Conservation (phyloP, 2,888 invertebrate species). For the Eupithecia subfuscata region DNA sequence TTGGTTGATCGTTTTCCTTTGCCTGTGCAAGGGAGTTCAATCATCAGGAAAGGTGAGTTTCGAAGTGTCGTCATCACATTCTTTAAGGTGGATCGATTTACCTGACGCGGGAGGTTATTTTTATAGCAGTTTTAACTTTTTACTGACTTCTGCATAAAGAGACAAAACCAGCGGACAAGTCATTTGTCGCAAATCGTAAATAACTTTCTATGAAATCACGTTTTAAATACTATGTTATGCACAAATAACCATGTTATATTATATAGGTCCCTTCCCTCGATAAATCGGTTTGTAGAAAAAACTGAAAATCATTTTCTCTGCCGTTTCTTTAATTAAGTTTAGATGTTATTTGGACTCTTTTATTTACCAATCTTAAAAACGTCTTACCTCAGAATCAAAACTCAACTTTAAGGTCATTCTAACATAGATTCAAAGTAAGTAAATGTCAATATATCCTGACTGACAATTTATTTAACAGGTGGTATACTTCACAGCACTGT, state of each 20-base stretch:
- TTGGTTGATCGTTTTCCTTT: constrained; percentile 91
- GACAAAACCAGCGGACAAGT: background rate
- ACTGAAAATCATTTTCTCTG: background rate
- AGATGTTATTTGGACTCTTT: background rate
- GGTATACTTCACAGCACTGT: constrained; percentile 90
- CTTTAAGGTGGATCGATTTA: background rate
- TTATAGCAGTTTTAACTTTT: too few relatives aligned
- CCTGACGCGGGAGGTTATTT: background rate
- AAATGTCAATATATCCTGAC: background rate
- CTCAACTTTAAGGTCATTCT: background rate
- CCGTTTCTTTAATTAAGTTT: background rate
- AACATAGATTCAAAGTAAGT: too few relatives aligned
- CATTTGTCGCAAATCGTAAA: background rate
- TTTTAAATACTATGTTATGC: too few relatives aligned
- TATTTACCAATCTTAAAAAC: background rate
- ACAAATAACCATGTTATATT: too few relatives aligned
- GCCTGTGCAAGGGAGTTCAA: constrained; percentile 91
- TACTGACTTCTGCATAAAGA: too few relatives aligned
- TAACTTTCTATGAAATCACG: background rate
- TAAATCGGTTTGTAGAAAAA: background rate
- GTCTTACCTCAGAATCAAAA: background rate
- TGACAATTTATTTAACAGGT: constrained; percentile 73
- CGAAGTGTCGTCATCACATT: background rate
- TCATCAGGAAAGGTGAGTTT: constrained; percentile 88
- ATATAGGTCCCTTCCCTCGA: background rate